phyloP scores from a whole-genome alignment of 2,113 vertebrate species.

The Myanophis thanlyinensis region DNA sequence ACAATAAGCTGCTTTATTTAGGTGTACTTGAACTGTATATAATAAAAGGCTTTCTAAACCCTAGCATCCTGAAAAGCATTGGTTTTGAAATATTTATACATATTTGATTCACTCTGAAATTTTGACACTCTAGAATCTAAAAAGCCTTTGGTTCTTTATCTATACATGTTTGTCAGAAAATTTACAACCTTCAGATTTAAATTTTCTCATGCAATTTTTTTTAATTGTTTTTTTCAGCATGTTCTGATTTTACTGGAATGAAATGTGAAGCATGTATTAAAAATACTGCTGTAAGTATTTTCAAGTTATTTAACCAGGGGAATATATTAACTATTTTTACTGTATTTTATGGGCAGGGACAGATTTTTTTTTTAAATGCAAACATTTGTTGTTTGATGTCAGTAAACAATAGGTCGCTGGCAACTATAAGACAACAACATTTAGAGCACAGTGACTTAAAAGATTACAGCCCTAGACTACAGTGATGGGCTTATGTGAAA shows the following conservation, averaged over 20 bases:
- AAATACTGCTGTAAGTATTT: slow-evolving; percentile 63
- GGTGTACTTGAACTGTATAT: neutral
- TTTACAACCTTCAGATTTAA: neutral
- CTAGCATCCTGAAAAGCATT: neutral
- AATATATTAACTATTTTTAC: neutral
- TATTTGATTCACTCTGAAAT: neutral
- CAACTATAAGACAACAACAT: neutral
- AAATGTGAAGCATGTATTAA: slow-evolving; percentile 67
- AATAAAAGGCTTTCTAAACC: neutral
- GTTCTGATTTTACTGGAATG: slow-evolving; percentile 47
- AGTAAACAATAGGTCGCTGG: neutral
- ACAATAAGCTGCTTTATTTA: neutral
- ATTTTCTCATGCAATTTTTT: neutral
- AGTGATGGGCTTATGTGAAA: neutral
- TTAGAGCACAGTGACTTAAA: neutral
- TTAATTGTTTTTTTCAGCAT: slow-evolving; percentile 39
- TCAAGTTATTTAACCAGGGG: neutral
- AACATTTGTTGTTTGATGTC: neutral
- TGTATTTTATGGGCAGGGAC: neutral
- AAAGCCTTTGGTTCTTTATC: neutral
- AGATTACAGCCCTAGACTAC: neutral
- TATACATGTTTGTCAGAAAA: neutral
- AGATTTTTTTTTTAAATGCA: neutral
- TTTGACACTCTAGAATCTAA: neutral
- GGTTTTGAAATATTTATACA: neutral